A percentile compares a stretch with the other conserved stretches of the same genome.
Conservation (phyloP, 2,888 invertebrate genomes). For the Gymnoscelis rufifasciata region DNA sequence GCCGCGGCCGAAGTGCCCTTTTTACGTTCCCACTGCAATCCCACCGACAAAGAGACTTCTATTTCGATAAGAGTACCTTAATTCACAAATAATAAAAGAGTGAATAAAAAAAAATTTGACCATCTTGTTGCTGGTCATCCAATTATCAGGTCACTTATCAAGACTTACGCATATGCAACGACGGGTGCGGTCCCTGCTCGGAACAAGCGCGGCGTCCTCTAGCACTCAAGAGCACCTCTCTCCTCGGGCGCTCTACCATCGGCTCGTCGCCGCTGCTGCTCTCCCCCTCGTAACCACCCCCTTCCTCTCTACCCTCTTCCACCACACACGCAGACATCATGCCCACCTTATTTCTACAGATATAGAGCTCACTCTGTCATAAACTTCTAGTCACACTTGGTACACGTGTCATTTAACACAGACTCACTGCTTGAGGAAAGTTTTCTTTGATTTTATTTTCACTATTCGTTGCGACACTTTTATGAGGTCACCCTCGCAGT, state of each 20-base stretch:
- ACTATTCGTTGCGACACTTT: no score
- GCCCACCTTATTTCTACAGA: constrained; percentile 32
- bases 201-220: constrained; percentile 82
- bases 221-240: constrained; percentile 77
- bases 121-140: no score
- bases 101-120: no score
- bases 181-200: constrained; percentile 85
- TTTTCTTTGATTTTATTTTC: no score
- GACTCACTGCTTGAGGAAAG: background rate
- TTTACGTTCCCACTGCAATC: no score
- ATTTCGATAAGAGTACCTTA: no score
- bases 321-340: constrained; percentile 70
- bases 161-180: constrained; percentile 68
- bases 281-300: constrained; percentile 47
- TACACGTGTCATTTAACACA: constrained; percentile 2
- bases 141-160: no score
- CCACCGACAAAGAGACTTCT: no score
- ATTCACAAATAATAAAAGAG: no score
- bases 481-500: no score
- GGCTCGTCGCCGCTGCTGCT: constrained; percentile 39
- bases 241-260: constrained; percentile 64
- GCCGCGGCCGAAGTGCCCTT: no score
- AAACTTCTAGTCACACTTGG: background rate
- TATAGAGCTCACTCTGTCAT: constrained; percentile 11
- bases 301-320: constrained; percentile 65